Conservation (phyloP, 2,113 vertebrate species). For the Mesocricetus auratus region DNA sequence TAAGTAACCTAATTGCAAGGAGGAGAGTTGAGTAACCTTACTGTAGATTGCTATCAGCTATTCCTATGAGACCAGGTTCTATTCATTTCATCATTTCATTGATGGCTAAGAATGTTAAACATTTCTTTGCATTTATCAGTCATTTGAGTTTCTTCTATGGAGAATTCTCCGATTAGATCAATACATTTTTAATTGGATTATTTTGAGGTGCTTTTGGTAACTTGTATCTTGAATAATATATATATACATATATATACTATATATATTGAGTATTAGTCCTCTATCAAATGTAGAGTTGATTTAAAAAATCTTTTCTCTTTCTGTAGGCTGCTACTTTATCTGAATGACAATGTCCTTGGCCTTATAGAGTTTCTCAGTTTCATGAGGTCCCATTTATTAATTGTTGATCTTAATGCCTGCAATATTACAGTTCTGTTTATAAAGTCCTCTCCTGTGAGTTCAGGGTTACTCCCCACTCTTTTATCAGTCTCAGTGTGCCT, state of each 20-base stretch:
- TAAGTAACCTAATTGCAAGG: no score
- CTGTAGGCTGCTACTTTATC: background rate
- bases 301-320: background rate
- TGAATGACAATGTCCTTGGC: background rate
- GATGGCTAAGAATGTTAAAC: background rate
- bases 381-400: background rate
- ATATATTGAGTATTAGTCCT: background rate
- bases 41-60: no score
- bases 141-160: background rate
- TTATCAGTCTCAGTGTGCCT: background rate
- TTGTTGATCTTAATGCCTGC: background rate
- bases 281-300: background rate
- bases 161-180: background rate
- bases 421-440: background rate
- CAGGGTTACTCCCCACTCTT: background rate
- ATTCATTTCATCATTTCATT: no score
- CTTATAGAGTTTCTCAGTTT: background rate
- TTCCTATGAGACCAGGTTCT: no score
- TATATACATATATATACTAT: no score
- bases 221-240: no score
- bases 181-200: no score
- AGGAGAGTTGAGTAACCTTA: no score
- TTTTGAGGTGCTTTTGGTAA: no score
- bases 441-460: background rate
- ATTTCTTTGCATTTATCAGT: background rate